A percentile compares a stretch with the other conserved stretches of the same genome.
Conservation (phyloP, 1,140 invertebrate genomes). For the Delia radicum region DNA sequence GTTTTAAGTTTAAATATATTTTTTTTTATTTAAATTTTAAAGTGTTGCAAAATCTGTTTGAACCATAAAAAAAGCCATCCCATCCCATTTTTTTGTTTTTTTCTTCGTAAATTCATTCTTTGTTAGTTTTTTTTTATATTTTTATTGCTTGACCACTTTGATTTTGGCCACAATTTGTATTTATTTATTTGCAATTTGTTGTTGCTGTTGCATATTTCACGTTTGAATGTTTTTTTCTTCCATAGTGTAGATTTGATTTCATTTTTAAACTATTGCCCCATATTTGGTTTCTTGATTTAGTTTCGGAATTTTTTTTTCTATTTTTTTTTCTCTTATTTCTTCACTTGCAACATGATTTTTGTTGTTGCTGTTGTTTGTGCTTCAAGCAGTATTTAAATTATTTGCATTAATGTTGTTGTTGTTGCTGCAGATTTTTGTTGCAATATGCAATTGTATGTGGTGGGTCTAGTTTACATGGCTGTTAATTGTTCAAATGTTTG, state of each 20-base stretch:
- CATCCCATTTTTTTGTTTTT: neutral
- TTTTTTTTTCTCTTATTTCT: neutral
- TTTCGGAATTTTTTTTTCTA: neutral
- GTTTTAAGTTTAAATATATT: no score
- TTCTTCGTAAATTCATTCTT: neutral
- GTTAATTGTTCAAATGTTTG: constrained; percentile 2
- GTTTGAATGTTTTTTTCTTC: no score
- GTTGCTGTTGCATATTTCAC: neutral
- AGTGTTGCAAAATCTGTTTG: neutral
- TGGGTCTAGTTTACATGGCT: neutral
- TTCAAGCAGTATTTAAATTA: no score
- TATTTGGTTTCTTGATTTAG: constrained; percentile 4
- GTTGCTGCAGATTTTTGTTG: neutral
- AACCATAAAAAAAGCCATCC: neutral
- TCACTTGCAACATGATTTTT: neutral
- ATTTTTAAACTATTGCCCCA: neutral
- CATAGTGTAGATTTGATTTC: neutral
- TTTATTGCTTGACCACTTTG: no score
- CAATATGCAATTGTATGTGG: neutral
- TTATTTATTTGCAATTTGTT: neutral
- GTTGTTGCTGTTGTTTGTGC: no score
- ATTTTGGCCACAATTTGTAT: neutral
- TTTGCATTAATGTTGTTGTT: no score
- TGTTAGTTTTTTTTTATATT: neutral
- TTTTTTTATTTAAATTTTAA: no score